Evolutionary conservation across 2,888 invertebrate genomes (phyloP).

Genomic region (Caenorhabditis sp.): DNA sequence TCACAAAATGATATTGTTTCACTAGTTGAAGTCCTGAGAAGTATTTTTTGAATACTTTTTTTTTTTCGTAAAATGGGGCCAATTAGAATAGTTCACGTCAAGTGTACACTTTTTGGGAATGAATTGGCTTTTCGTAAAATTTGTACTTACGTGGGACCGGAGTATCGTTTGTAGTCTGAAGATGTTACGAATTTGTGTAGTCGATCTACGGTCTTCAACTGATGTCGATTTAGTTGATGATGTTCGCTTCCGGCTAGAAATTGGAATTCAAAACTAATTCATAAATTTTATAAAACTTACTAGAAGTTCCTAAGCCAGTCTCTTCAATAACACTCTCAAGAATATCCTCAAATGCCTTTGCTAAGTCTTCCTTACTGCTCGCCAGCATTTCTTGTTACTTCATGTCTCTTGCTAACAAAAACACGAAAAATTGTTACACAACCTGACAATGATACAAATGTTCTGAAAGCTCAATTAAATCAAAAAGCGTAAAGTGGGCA

Average conservation of each 20-base stretch:
- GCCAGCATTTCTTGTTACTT: background rate
- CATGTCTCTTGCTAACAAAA: background rate
- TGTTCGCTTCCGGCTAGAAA: background rate
- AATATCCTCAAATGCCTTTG: conserved; percentile 39
- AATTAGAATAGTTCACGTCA: too few relatives aligned
- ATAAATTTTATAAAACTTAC: conserved; percentile 9
- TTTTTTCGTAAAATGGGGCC: too few relatives aligned
- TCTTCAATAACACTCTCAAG: conserved; percentile 43
- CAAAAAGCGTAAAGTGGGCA: background rate
- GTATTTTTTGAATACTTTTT: background rate
- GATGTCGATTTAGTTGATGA: conserved; percentile 11
- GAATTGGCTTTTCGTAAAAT: too few relatives aligned
- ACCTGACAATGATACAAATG: background rate
- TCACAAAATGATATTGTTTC: conserved; percentile 42
- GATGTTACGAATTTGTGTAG: conserved; percentile 23
- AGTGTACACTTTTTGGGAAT: too few relatives aligned
- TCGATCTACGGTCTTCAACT: conserved; percentile 14
- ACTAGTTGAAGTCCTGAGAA: conserved; percentile 17
- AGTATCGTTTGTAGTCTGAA: background rate
- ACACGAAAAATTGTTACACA: background rate
- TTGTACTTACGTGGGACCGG: conserved; percentile 11
- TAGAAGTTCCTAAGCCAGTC: conserved; percentile 18
- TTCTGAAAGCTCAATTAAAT: conserved; percentile 1
- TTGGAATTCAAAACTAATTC: too few relatives aligned
- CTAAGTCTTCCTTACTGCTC: conserved; percentile 17